phyloP scores from a whole-genome alignment of 2,113 vertebrate genomes.

The Spilogale gracilis region DNA sequence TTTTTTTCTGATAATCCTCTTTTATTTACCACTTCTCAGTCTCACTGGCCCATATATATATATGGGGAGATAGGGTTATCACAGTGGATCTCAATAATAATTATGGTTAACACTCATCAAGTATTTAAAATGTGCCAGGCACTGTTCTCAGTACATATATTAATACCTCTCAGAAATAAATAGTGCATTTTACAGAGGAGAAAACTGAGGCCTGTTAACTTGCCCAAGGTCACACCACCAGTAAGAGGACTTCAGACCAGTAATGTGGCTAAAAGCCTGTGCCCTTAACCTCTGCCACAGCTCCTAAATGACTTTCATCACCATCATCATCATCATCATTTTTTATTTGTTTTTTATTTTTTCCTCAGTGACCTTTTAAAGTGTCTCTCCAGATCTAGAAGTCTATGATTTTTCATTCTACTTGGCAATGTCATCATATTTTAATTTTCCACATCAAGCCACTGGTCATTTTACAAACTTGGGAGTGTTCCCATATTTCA shows the following conservation, averaged over 20 bases:
- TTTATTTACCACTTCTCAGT: background rate
- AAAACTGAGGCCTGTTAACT: background rate
- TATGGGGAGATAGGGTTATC: background rate
- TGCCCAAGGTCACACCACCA: background rate
- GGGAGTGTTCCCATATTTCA: background rate
- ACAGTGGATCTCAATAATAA: background rate
- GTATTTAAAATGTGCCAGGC: background rate
- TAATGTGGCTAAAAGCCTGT: background rate
- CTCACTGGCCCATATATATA: background rate
- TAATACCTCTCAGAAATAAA: constrained; percentile 11
- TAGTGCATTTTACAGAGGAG: background rate
- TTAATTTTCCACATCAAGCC: constrained; percentile 18
- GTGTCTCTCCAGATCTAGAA: background rate
- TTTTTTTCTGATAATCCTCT: background rate
- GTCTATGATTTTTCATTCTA: background rate
- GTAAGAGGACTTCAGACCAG: background rate
- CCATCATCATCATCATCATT: background rate
- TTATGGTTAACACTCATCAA: background rate
- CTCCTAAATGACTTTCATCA: background rate
- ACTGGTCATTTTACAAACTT: constrained; percentile 15
- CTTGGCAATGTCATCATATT: background rate
- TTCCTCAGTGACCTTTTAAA: background rate
- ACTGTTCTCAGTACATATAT: background rate
- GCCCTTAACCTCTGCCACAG: background rate
- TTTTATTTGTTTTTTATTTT: background rate